Conservation (phyloP, 2,888 invertebrate species). For the Tipula unca region DNA sequence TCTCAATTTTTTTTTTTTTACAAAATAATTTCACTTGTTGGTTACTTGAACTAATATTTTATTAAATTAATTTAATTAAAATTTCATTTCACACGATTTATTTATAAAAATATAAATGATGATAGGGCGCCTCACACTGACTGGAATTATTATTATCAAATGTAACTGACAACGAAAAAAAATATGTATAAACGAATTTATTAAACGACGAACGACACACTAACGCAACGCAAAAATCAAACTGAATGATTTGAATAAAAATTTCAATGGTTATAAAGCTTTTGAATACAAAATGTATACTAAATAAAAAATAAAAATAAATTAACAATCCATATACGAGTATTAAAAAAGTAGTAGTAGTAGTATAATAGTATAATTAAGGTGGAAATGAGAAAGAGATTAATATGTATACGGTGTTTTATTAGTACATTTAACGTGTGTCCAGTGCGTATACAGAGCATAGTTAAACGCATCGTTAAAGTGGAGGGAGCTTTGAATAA, state of each 20-base stretch:
- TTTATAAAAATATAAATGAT: neutral
- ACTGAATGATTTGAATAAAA: neutral
- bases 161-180: neutral
- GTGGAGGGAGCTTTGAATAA: neutral
- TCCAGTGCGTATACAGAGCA: too few relatives aligned
- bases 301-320: neutral
- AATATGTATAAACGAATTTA: neutral
- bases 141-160: neutral
- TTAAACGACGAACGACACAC: neutral
- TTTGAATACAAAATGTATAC: neutral
- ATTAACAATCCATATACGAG: neutral
- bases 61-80: neutral
- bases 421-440: neutral
- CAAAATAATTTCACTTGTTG: neutral
- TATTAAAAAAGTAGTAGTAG: neutral
- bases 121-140: too few relatives aligned
- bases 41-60: neutral
- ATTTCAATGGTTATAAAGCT: neutral
- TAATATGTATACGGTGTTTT: neutral
- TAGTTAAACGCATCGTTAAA: neutral
- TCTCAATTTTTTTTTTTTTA: neutral
- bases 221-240: neutral
- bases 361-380: neutral
- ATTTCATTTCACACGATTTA: neutral
- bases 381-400: neutral